phyloP scores from a whole-genome alignment of 2,888 invertebrate genomes.

The Plebejus anna region DNA sequence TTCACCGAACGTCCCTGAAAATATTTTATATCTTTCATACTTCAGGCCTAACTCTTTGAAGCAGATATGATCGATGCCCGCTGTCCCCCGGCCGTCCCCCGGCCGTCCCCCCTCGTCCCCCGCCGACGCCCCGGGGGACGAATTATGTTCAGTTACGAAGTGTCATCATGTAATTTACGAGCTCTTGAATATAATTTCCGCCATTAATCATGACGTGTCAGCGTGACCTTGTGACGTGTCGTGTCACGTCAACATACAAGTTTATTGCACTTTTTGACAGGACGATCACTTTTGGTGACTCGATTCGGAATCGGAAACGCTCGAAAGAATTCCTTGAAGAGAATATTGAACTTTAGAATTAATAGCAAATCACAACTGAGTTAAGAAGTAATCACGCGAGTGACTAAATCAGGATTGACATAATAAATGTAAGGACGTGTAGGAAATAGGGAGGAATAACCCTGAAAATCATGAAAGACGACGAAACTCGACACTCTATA shows the following conservation, averaged over 20 bases:
- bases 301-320: no score
- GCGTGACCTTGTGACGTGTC: slow-evolving; percentile 21
- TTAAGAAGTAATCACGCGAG: no score
- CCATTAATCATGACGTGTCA: slow-evolving; percentile 31
- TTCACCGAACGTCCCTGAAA: neutral
- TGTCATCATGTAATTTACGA: slow-evolving; percentile 30
- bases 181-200: slow-evolving; percentile 33
- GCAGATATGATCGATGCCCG: slow-evolving; percentile 13
- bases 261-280: slow-evolving; percentile 24
- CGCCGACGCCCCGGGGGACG: neutral
- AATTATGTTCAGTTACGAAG: slow-evolving; percentile 15
- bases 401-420: no score
- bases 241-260: slow-evolving; percentile 12
- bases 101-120: neutral
- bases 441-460: no score
- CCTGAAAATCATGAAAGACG: no score
- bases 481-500: no score
- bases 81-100: slow-evolving; percentile 7
- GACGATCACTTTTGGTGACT: neutral
- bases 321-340: no score
- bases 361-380: no score
- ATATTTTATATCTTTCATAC: neutral
- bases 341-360: no score
- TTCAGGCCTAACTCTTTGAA: neutral
- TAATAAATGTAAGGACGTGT: no score